These are phyloP conservation scores for Ectemnius continuus DNA, from an alignment of 2,888 invertebrate genomes.

Conservation along the genomic window DNA sequence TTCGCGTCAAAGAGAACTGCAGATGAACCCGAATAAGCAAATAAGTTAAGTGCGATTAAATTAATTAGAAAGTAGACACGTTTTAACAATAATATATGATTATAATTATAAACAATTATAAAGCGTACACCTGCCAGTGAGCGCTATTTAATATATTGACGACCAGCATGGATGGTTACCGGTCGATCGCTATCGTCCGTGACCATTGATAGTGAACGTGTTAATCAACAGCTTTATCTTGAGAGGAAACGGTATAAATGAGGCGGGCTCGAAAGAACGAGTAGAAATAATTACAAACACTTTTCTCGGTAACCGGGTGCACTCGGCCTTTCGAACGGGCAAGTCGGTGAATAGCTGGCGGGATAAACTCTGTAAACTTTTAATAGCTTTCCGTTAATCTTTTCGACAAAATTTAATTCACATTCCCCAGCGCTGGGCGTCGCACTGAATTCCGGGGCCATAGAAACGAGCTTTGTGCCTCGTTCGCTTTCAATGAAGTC, in stretches of 20 bases:
- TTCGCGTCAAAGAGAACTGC: no score
- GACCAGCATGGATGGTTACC: no score
- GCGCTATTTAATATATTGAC: no score
- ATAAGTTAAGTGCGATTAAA: no score
- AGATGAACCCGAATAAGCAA: no score
- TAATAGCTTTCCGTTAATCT: conserved; percentile 33
- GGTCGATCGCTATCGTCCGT: no score
- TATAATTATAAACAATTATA: no score
- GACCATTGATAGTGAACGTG: no score
- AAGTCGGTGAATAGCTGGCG: background rate
- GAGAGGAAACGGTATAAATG: conserved; percentile 17
- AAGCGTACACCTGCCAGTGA: no score
- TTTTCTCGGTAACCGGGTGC: background rate
- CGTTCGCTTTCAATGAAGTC: conserved; percentile 38
- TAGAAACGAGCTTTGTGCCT: conserved; percentile 36
- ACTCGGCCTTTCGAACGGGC: background rate
- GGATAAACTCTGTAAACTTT: conserved; percentile 26
- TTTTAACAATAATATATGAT: no score
- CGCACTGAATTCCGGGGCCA: conserved; percentile 1
- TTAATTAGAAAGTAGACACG: no score
- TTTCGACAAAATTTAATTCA: conserved; percentile 34
- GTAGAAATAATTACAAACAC: background rate
- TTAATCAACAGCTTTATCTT: conserved; percentile 21
- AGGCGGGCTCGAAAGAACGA: conserved; percentile 16
- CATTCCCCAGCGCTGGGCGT: conserved; percentile 4